Conservation (phyloP, 2,797 vertebrate genomes). For the Ctenochaetus hawaiiensis region DNA sequence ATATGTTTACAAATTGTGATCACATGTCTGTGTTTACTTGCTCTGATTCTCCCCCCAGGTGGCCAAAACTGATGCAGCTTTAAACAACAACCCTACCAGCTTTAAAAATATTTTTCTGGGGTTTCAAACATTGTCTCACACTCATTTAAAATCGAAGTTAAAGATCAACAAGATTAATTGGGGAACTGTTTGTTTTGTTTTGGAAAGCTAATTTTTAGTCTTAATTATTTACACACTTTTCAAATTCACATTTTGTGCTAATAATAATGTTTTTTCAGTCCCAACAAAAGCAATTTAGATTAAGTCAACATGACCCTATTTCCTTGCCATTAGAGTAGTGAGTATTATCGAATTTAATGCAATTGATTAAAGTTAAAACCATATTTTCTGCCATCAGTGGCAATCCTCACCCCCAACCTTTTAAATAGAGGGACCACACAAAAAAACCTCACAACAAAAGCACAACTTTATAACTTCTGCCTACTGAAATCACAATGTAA, state of each 20-base stretch:
- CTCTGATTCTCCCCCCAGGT: too few relatives aligned
- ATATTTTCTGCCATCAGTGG: slow-evolving; percentile 12
- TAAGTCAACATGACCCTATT: slow-evolving; percentile 9
- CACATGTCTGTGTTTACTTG: neutral
- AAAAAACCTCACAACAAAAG: neutral
- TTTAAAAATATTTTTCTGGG: neutral
- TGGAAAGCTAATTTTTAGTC: neutral
- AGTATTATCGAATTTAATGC: slow-evolving; percentile 11
- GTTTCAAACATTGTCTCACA: slow-evolving; percentile 8
- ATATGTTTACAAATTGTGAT: neutral
- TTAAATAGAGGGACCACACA: neutral
- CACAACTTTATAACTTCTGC: neutral
- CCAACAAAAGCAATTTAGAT: slow-evolving; percentile 25
- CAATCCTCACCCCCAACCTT: neutral
- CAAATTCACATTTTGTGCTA: neutral
- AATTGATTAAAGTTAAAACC: slow-evolving; percentile 4
- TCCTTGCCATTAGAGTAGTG: slow-evolving; percentile 14
- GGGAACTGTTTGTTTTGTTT: neutral
- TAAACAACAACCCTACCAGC: neutral
- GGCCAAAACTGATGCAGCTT: neutral
- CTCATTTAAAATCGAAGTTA: slow-evolving; percentile 8
- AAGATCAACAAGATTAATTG: neutral
- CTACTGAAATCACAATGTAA: slow-evolving; percentile 1
- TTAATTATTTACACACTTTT: neutral
- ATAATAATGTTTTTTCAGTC: neutral